Conservation (phyloP, 2,888 invertebrate genomes). For the Sinopyrophorus schimmeli region DNA sequence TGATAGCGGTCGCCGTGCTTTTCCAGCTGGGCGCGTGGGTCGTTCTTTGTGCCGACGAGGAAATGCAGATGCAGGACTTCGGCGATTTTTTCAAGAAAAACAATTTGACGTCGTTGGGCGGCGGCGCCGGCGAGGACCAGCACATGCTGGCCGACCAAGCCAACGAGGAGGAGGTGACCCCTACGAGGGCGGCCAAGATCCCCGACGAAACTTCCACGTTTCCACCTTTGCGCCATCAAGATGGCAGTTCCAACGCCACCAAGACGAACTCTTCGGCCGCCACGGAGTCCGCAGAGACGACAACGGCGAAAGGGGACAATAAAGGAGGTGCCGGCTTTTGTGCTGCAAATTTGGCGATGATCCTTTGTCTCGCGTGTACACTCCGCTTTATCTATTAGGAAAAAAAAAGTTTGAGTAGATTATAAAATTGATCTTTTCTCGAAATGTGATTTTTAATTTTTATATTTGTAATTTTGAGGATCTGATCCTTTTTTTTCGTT, state of each 20-base stretch:
- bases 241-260: neutral
- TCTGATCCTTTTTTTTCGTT: too few species aligned
- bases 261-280: neutral
- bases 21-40: neutral
- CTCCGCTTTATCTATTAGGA: slow-evolving; percentile 11
- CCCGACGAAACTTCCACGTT: neutral
- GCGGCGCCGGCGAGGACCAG: neutral
- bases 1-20: neutral
- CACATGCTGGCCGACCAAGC: neutral
- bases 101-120: too few species aligned
- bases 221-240: neutral
- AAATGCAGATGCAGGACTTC: neutral
- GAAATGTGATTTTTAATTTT: too few species aligned
- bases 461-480: too few species aligned
- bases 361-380: slow-evolving; percentile 4
- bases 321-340: neutral
- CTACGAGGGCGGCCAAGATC: neutral
- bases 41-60: too few species aligned
- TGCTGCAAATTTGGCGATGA: slow-evolving; percentile 4
- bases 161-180: neutral
- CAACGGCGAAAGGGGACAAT: neutral
- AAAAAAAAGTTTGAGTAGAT: too few species aligned
- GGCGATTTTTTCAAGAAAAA: too few species aligned
- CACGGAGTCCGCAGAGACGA: neutral
- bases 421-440: too few species aligned